Conservation (phyloP, 2,797 vertebrate genomes). For the Telmatherina bonti region DNA sequence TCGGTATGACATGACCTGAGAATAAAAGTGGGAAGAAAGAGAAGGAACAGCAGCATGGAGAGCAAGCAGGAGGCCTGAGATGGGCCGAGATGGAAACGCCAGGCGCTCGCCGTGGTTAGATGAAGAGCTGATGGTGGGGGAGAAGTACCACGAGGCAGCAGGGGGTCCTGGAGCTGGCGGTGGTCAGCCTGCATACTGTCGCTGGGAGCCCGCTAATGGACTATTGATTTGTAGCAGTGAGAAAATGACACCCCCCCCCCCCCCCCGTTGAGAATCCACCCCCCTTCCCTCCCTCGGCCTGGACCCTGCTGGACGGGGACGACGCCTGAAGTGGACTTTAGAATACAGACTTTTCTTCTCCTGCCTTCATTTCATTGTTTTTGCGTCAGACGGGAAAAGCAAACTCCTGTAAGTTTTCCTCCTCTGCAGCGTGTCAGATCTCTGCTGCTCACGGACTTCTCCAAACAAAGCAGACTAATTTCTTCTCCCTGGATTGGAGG, state of each 20-base stretch:
- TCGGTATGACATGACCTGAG: too few species aligned
- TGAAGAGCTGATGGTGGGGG: conserved; percentile 53
- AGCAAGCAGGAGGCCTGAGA: conserved; percentile 47
- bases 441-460: too few species aligned
- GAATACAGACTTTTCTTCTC: conserved; percentile 18
- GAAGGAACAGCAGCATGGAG: conserved; percentile 9
- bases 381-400: not conserved
- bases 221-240: conserved; percentile 74
- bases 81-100: conserved; percentile 65
- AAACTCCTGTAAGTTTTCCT: conserved; percentile 15
- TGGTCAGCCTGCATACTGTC: conserved; percentile 47
- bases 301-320: conserved; percentile 27
- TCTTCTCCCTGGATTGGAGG: conserved; percentile 4
- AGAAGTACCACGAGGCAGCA: conserved; percentile 54
- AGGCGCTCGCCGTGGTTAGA: conserved; percentile 65
- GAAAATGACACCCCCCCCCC: conserved; percentile 52
- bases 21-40: conserved; percentile 9
- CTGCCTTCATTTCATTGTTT: too few species aligned
- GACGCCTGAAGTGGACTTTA: not conserved
- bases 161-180: conserved; percentile 37
- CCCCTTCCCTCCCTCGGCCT: conserved; percentile 31
- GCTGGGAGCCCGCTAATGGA: conserved; percentile 64
- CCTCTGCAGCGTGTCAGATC: not conserved
- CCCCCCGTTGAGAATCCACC: conserved; percentile 29
- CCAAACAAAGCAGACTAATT: conserved; percentile 8